Conservation (phyloP, 2,888 invertebrate species). For the Drosophila trichaetosa region DNA sequence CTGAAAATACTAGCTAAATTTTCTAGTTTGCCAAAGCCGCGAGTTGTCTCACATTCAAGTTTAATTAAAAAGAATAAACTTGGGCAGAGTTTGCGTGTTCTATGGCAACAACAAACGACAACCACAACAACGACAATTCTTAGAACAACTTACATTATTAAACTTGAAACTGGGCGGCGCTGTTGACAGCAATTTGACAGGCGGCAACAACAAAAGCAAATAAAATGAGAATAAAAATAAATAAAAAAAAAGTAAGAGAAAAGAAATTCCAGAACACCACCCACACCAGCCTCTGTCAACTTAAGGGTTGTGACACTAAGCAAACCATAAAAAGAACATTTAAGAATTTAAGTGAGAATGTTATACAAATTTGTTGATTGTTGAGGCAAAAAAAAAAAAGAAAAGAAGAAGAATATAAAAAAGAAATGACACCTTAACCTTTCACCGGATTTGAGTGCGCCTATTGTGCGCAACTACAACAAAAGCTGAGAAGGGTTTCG, state of each 20-base stretch:
- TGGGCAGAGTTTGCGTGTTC: constrained; percentile 26
- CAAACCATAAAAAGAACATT: constrained; percentile 36
- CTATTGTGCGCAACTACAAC: constrained; percentile 42
- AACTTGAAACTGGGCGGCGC: constrained; percentile 54
- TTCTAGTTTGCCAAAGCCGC: constrained; percentile 23
- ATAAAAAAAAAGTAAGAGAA: constrained; percentile 15
- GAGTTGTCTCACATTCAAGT: constrained; percentile 56
- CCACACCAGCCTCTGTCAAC: constrained; percentile 29
- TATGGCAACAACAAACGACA: constrained; percentile 23
- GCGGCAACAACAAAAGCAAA: constrained; percentile 56
- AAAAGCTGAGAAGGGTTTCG: constrained; percentile 60
- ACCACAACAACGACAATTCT: constrained; percentile 22
- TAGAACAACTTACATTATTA: constrained; percentile 62
- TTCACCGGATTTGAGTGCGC: constrained; percentile 54
- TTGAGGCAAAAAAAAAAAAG: constrained; percentile 45
- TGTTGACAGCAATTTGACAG: constrained; percentile 83
- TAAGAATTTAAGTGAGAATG: constrained; percentile 52
- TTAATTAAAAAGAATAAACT: constrained; percentile 67
- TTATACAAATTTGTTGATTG: constrained; percentile 79
- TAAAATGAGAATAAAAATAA: constrained; percentile 55
- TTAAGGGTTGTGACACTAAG: constrained; percentile 67
- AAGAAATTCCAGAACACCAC: constrained; percentile 31
- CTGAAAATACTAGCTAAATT: constrained; percentile 10
- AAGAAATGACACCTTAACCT: constrained; percentile 72
- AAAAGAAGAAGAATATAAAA: constrained; percentile 23